A percentile compares a stretch with the other conserved stretches of the same genome.
Conservation (phyloP, 2,888 invertebrate species). For the Idaea aversata region DNA sequence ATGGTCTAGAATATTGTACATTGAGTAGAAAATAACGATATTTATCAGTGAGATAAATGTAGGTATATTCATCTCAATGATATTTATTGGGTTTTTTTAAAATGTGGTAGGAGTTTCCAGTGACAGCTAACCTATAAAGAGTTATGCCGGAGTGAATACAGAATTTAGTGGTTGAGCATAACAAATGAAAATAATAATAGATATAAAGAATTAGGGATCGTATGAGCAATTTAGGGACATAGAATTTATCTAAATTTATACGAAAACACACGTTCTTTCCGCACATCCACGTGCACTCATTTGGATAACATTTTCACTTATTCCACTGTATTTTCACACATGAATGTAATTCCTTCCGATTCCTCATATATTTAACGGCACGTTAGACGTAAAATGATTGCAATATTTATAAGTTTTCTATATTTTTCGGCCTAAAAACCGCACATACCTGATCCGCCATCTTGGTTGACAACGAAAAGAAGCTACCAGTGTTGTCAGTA, state of each 20-base stretch:
- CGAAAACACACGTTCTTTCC: conserved; percentile 18
- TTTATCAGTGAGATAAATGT: too few relatives aligned
- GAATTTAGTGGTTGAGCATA: neutral
- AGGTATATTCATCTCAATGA: too few relatives aligned
- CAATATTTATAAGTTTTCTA: conserved; percentile 26
- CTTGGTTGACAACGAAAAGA: conserved; percentile 83
- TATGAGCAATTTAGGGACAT: neutral
- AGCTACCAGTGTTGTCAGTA: conserved; percentile 39
- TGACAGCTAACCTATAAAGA: neutral
- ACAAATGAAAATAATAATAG: neutral
- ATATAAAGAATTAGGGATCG: neutral
- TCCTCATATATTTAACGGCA: conserved; percentile 15
- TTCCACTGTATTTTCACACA: conserved; percentile 30
- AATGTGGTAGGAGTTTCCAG: neutral
- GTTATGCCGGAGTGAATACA: neutral
- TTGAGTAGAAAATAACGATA: too few relatives aligned
- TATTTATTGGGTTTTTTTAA: neutral
- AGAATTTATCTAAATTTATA: conserved; percentile 4
- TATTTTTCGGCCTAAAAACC: conserved; percentile 45
- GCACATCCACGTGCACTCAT: conserved; percentile 57
- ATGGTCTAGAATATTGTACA: too few relatives aligned
- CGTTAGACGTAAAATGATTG: conserved; percentile 19
- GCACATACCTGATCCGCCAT: conserved; percentile 91
- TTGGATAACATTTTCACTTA: conserved; percentile 46
- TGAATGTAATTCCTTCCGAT: conserved; percentile 15